Conservation (phyloP, 30 jellyfish, hydroid and myxozoan species). For the Aurelia sp. region DNA sequence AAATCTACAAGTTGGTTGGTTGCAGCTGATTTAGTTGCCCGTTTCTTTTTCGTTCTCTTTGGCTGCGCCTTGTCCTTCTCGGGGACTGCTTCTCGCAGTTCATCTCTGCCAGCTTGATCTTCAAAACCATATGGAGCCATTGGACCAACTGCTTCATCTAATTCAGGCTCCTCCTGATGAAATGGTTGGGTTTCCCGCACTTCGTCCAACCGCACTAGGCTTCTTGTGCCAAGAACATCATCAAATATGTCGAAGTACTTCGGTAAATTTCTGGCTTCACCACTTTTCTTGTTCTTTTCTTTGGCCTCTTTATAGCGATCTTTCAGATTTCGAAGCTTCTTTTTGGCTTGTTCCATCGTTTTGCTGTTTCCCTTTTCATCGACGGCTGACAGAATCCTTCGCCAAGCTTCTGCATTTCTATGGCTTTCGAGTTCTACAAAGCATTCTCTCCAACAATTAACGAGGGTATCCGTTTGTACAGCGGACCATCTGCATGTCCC, state of each 20-base stretch:
- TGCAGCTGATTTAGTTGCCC: slow-evolving; percentile 16
- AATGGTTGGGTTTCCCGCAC: slow-evolving; percentile 3
- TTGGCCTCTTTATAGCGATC: slow-evolving; percentile 33
- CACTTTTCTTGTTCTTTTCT: slow-evolving; percentile 28
- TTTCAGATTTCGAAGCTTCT: slow-evolving; percentile 29
- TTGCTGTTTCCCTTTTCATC: not conserved
- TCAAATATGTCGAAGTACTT: slow-evolving; percentile 32
- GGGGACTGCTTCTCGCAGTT: not conserved
- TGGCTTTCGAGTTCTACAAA: slow-evolving; percentile 8
- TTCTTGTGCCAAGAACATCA: slow-evolving; percentile 28
- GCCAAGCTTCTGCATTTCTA: slow-evolving; percentile 8
- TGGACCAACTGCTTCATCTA: too few relatives aligned
- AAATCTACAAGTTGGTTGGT: slow-evolving; percentile 22
- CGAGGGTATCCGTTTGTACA: slow-evolving; percentile 29
- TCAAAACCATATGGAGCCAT: not conserved
- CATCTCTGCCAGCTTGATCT: slow-evolving; percentile 1
- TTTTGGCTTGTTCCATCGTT: slow-evolving; percentile 38
- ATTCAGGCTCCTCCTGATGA: not conserved
- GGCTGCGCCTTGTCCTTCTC: slow-evolving; percentile 19
- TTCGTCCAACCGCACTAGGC: not conserved
- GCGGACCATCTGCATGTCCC: slow-evolving; percentile 16
- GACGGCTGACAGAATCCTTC: not conserved
- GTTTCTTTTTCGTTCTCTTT: slow-evolving; percentile 1
- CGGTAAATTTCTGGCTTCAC: slow-evolving; percentile 23
- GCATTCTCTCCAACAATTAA: slow-evolving; percentile 26